Conservation (phyloP, 2,797 vertebrate species). For the Esox masquinongy region DNA sequence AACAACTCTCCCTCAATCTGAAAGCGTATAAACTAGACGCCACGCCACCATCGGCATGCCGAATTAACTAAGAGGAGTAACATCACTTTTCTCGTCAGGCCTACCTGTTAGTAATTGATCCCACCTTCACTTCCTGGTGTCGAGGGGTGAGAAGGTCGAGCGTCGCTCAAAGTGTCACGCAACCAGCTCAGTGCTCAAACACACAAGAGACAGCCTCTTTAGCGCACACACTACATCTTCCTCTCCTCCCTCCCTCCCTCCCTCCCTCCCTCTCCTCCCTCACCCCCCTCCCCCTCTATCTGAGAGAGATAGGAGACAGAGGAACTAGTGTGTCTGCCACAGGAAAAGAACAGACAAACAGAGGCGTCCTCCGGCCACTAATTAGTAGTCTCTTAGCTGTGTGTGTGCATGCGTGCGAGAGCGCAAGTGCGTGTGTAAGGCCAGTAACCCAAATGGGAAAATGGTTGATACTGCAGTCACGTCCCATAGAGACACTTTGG, state of each 20-base stretch:
- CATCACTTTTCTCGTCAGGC: slow-evolving; percentile 21
- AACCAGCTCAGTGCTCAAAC: neutral
- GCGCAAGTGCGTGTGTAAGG: slow-evolving; percentile 31
- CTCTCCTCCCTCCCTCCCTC: slow-evolving; percentile 4
- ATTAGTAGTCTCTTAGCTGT: slow-evolving; percentile 70
- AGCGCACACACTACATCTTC: slow-evolving; percentile 45
- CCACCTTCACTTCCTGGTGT: slow-evolving; percentile 1
- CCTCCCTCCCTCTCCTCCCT: slow-evolving; percentile 13
- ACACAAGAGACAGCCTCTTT: slow-evolving; percentile 32
- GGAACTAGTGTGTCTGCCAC: slow-evolving; percentile 73
- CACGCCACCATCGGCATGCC: slow-evolving; percentile 14
- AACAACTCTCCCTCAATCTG: slow-evolving; percentile 5
- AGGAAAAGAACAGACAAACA: slow-evolving; percentile 79
- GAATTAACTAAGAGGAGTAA: slow-evolving; percentile 28
- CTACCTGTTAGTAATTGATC: slow-evolving; percentile 2
- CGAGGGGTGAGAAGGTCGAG: neutral
- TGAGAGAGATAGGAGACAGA: slow-evolving; percentile 73
- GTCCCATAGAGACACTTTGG: slow-evolving; percentile 33
- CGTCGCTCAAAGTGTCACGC: no score
- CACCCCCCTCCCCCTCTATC: slow-evolving; percentile 41
- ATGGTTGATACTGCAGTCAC: slow-evolving; percentile 36
- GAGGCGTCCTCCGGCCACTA: slow-evolving; percentile 70
- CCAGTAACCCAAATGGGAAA: slow-evolving; percentile 57
- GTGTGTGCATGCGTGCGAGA: slow-evolving; percentile 29
- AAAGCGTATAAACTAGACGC: slow-evolving; percentile 6